Conservation (phyloP, 2,113 vertebrate genomes). For the Pipa parva region DNA sequence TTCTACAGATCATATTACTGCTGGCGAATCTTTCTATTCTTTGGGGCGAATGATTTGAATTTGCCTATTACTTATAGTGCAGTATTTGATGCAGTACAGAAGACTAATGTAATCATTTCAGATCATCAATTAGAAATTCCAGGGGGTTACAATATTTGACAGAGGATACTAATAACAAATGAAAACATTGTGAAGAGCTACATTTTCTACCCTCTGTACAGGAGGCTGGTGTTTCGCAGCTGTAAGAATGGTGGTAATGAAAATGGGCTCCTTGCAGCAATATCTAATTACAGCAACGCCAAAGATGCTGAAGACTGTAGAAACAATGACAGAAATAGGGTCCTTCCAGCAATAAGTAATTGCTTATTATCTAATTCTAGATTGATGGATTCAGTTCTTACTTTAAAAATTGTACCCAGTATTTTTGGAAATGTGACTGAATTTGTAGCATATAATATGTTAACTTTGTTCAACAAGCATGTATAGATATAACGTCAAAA, state of each 20-base stretch:
- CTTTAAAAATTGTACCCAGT: no score
- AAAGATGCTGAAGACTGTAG: neutral
- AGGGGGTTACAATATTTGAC: neutral
- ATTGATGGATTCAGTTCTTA: neutral
- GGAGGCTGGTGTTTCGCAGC: neutral
- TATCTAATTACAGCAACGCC: neutral
- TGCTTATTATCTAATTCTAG: neutral
- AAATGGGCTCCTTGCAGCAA: neutral
- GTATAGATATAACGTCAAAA: no score
- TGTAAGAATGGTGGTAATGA: neutral
- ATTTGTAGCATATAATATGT: no score
- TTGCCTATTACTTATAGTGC: neutral
- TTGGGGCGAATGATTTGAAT: neutral
- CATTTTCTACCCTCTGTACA: neutral
- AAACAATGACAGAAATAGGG: neutral
- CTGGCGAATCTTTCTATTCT: neutral
- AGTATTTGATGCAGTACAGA: no score
- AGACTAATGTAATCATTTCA: neutral
- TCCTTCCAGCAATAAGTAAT: constrained; percentile 2
- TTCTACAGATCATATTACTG: neutral
- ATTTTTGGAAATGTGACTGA: no score
- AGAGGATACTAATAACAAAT: neutral
- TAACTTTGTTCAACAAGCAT: no score
- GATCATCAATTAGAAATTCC: neutral
- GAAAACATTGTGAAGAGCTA: neutral